A percentile compares a stretch with the other conserved stretches of the same genome.
Conservation (phyloP, 1,140 invertebrate species). For the Drosophila leontia region DNA sequence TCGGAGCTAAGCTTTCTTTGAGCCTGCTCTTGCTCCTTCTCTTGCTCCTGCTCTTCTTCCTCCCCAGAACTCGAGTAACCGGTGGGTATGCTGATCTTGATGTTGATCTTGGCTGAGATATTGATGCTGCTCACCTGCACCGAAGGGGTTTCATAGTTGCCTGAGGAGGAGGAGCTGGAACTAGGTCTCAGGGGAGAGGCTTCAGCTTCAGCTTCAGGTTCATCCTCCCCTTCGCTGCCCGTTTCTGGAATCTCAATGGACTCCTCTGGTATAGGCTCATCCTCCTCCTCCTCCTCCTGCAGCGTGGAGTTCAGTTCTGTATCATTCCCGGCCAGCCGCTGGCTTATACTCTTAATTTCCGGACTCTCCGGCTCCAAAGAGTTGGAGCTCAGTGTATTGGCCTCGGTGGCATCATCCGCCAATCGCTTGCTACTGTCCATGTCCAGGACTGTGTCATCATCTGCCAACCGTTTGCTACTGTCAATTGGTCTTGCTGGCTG, state of each 20-base stretch:
- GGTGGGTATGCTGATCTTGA: conserved; percentile 74
- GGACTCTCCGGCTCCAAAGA: conserved; percentile 24
- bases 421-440: conserved; percentile 44
- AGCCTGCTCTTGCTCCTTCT: neutral
- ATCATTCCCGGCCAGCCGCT: conserved; percentile 34
- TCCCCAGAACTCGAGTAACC: conserved; percentile 46
- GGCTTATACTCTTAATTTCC: conserved; percentile 16
- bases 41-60: conserved; percentile 19
- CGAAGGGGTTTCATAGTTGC: neutral
- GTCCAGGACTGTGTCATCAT: conserved; percentile 38
- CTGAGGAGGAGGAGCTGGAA: neutral
- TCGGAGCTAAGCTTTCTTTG: conserved; percentile 1
- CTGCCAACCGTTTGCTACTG: conserved; percentile 38
- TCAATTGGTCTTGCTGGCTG: conserved; percentile 6
- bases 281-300: conserved; percentile 13
- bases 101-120: conserved; percentile 82
- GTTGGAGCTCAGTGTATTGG: conserved; percentile 41
- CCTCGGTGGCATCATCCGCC: conserved; percentile 62
- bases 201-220: too few species aligned
- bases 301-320: conserved; percentile 34
- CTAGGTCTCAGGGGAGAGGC: conserved; percentile 5
- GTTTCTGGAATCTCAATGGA: conserved; percentile 74
- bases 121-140: conserved; percentile 76
- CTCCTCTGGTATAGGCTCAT: conserved; percentile 44
- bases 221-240: conserved; percentile 23